A percentile compares a stretch with the other conserved stretches of the same genome.
Conservation (phyloP, 2,888 invertebrate species). For the Ecdyonurus torrentis region DNA sequence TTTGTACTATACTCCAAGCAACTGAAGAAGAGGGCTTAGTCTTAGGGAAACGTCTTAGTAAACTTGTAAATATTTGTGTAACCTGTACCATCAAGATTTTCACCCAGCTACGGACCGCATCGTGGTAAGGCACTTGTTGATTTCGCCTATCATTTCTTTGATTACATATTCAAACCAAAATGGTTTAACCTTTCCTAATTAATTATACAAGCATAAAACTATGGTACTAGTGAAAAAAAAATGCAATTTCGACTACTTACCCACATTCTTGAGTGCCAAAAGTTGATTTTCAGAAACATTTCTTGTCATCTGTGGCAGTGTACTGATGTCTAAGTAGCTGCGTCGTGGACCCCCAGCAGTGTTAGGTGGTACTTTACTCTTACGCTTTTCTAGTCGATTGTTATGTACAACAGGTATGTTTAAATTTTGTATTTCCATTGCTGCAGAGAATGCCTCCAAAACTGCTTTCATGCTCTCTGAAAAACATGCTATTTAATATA, state of each 20-base stretch:
- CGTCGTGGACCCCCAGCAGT: constrained; percentile 19
- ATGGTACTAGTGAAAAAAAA: no score
- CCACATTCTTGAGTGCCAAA: constrained; percentile 54
- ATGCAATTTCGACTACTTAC: constrained; percentile 35
- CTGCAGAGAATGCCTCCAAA: constrained; percentile 70
- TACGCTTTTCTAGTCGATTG: constrained; percentile 49
- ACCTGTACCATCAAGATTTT: no score
- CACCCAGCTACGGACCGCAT: no score
- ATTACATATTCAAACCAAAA: no score
- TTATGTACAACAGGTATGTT: constrained; percentile 46
- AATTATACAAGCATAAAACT: no score
- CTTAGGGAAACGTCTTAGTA: no score
- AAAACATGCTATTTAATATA: constrained; percentile 18
- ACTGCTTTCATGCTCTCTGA: constrained; percentile 79
- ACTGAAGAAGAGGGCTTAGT: no score
- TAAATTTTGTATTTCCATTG: constrained; percentile 41
- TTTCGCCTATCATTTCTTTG: no score
- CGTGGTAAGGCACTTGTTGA: no score
- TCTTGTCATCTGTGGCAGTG: constrained; percentile 33
- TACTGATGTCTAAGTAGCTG: constrained; percentile 13
- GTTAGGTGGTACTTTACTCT: constrained; percentile 31
- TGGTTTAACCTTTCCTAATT: no score
- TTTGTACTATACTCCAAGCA: no score
- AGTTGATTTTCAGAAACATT: constrained; percentile 85
- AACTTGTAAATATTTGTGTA: no score